Evolutionary conservation across 2,888 invertebrate species (phyloP), one percentile per base, ranked within the genome.

Genomic region (Yponomeuta plumbellus): DNA sequence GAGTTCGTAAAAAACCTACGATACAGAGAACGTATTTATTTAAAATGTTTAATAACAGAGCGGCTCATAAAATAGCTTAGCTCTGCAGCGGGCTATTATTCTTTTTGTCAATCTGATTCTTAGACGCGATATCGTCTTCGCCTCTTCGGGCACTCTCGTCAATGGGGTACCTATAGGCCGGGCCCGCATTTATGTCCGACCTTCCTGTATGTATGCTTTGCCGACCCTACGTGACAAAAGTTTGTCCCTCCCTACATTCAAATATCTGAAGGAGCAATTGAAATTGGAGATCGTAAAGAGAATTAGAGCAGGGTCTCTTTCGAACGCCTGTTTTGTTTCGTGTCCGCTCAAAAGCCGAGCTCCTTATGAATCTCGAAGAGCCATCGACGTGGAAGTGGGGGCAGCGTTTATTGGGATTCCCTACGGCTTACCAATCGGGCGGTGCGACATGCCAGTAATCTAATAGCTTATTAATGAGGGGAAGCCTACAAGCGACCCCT

Each of bases 201-300:
- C 80, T 83, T 85, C 85, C 84, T 85, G 86, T 88, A 84, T 85
- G 86, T 88, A 84, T 77, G 75, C 73, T 75, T 72, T 71, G 74
- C 80, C 78, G 87, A 83, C 88, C 89, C 88, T 88, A 90, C 89
- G 90, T 89, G 91, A 88, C 89, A 90, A 88, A 87, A 88, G 85
- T 88, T 85, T 84, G 86, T 88, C 89, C 91, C 91, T 89, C 89
- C 90, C 91, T 80, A 86, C 86, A 89, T 90, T 89, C 89, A 91
- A 89, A 91, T 88, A 83, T 90, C 87, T 91, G 88, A 90, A 91
- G 91, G 86, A 91, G 91, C 90, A 90, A 91, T 91, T 91, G 91
- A 91, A 91, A 91, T 90, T 84, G 89, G 91, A 91, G 90, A 90
- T 89, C 88, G 86, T 87, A 88, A 88, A 90, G 89, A 89, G 91